phyloP scores from a whole-genome alignment of 1,140 invertebrate species.

The Trichoplusia ni region DNA sequence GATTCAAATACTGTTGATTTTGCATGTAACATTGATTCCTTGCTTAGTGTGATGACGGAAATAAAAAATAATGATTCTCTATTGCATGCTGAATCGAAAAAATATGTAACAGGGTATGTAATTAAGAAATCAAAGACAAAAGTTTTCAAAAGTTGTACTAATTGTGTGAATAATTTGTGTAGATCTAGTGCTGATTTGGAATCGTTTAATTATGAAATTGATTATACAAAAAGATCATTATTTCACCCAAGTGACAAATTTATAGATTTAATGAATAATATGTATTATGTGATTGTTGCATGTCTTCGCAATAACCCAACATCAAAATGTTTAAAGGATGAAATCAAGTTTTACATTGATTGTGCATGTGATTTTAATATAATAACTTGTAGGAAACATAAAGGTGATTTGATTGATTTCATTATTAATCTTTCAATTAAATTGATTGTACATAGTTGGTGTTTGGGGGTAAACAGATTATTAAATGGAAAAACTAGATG shows the following conservation, averaged over 20 bases:
- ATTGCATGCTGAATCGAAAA: slow-evolving; percentile 13
- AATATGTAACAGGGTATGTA: slow-evolving; percentile 22
- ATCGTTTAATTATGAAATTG: slow-evolving; percentile 8
- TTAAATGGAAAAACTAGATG: neutral
- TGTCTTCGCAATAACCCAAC: neutral
- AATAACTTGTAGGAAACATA: neutral
- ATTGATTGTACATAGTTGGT: neutral
- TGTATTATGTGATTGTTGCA: neutral
- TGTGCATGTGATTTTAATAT: neutral
- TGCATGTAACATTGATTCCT: slow-evolving; percentile 18
- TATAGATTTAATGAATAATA: neutral
- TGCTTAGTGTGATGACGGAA: neutral
- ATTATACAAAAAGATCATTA: slow-evolving; percentile 10
- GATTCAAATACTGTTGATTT: neutral
- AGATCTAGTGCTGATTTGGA: neutral
- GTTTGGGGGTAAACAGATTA: neutral
- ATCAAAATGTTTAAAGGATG: neutral
- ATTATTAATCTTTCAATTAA: neutral
- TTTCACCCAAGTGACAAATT: slow-evolving; percentile 1
- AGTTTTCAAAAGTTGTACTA: slow-evolving; percentile 1
- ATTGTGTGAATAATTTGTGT: slow-evolving; percentile 11
- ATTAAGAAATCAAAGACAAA: slow-evolving; percentile 22
- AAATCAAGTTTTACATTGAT: neutral
- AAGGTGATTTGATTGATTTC: neutral
- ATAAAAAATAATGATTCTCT: slow-evolving; percentile 23